Evolutionary conservation across 2,888 invertebrate genomes (phyloP), one percentile per base, ranked within the genome.

Genomic region (Parnassius orleans): DNA sequence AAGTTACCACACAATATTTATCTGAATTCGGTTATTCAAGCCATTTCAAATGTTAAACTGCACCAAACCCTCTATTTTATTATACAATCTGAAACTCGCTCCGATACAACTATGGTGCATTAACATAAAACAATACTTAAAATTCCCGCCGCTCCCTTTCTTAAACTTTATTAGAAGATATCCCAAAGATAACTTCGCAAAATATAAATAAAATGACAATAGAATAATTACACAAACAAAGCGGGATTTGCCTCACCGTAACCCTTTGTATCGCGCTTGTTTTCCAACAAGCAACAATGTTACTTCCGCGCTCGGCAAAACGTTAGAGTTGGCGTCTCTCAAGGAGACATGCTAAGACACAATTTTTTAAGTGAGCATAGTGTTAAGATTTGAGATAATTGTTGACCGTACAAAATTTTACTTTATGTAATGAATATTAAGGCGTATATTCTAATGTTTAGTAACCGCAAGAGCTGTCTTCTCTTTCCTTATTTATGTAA

Each of bases 131-230:
- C 83, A 82, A 83, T 85, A 86, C 86, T 90, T 87, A 84, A 79
- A 80, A 87, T 86, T 84, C 88, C 78, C 73, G 71, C 72, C 65
- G 63, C 71, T 69, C 73, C 74, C 77, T 78, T 69, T 79, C 83
- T 81, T 77, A 72, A 83, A 87, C 75, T 88, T 88, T 87, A 87
- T 87, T 87, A 84, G 82, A 74, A 86, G 85, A 87, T 87, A 87
- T 85, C 80, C 74, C 71, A 62, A 76, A 72, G 86, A 87, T 88
- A 88, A 86, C 86, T 85, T 79, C 69, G 76, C 70, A 77, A 84
- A 87, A 86, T 88, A 87, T 88, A 87, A 89, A 89, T 87, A 89
- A 87, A 85, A 87, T 83, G 83, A 87, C 87, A 87, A 84, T 86
- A 80, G 87, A 84, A 87, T 86, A 86, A 87, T 86, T 86, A 82